These are phyloP conservation scores for Pseudopipra pipra DNA, from an alignment of 2,113 vertebrate species.

Conservation along the genomic window DNA sequence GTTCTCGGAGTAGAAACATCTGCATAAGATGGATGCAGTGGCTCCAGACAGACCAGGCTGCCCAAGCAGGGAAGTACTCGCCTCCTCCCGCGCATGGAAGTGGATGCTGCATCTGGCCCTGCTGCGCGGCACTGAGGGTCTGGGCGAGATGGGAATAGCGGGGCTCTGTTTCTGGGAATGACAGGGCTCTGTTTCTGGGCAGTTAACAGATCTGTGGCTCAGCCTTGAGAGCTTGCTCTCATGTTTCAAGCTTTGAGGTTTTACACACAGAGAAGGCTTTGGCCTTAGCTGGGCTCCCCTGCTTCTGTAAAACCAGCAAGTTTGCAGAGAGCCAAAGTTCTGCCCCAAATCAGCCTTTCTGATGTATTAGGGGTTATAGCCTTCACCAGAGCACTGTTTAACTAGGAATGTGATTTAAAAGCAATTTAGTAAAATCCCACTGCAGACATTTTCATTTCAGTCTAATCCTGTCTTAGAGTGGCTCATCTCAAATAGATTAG, in stretches of 20 bases:
- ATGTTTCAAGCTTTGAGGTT: neutral
- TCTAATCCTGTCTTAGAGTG: neutral
- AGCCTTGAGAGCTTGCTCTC: neutral
- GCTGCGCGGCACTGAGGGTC: fast-evolving
- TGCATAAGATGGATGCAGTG: fast-evolving
- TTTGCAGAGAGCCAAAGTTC: neutral
- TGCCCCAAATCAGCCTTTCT: neutral
- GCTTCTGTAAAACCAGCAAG: neutral
- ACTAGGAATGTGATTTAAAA: conserved; percentile 31
- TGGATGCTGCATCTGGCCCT: neutral
- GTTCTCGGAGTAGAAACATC: fast-evolving
- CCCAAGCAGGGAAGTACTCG: fast-evolving
- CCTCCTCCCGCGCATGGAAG: fast-evolving
- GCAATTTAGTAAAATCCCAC: conserved; percentile 26
- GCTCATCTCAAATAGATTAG: conserved; percentile 19
- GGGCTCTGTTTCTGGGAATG: neutral
- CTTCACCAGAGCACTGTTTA: neutral
- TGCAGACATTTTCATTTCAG: conserved; percentile 45
- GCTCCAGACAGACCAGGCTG: neutral
- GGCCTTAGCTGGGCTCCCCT: neutral
- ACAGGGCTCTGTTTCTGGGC: neutral
- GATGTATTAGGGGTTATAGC: neutral
- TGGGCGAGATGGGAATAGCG: neutral
- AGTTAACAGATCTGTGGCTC: neutral
- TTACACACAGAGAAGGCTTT: neutral